phyloP scores from a whole-genome alignment of 2,113 vertebrate genomes.

The Salvelinus alpinus region DNA sequence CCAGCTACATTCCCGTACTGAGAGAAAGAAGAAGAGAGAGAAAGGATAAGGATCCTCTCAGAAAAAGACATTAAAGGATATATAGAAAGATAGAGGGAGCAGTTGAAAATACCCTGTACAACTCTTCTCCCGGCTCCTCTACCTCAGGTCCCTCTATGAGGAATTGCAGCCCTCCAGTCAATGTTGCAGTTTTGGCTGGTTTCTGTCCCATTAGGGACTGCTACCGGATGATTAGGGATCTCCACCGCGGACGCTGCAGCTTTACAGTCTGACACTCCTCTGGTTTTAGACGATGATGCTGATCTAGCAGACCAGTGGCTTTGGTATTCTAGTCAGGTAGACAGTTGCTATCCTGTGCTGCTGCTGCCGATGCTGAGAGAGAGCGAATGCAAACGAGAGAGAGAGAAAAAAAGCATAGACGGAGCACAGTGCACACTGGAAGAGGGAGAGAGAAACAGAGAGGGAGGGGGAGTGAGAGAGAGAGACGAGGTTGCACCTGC shows the following conservation, averaged over 20 bases:
- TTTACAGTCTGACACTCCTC: constrained; percentile 21
- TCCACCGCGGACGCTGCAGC: constrained; percentile 53
- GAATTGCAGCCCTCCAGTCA: constrained; percentile 44
- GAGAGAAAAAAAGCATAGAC: constrained; percentile 15
- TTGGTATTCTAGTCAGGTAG: neutral
- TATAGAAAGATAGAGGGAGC: constrained; percentile 1
- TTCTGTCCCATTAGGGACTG: neutral
- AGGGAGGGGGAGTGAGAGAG: constrained; percentile 39
- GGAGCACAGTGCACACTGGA: constrained; percentile 13
- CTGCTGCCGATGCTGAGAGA: constrained; percentile 6
- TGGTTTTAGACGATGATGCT: neutral
- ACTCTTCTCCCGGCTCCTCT: constrained; percentile 65
- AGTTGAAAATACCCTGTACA: constrained; percentile 69
- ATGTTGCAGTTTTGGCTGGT: neutral
- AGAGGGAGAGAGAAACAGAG: neutral
- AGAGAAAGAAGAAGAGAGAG: constrained; percentile 32
- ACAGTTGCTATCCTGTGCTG: constrained; percentile 10
- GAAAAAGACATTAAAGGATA: constrained; percentile 9
- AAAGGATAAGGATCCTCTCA: too few relatives aligned
- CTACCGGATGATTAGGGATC: neutral
- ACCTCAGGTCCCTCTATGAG: constrained; percentile 70
- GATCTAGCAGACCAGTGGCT: neutral
- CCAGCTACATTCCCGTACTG: constrained; percentile 78
- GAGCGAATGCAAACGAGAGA: constrained; percentile 23
- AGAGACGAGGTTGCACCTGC: constrained; percentile 66